Percentiles rank a stretch among this genome's conserved stretches.
phyloP scores from a whole-genome alignment of 2,888 invertebrate genomes.

The Eupithecia subfuscata region DNA sequence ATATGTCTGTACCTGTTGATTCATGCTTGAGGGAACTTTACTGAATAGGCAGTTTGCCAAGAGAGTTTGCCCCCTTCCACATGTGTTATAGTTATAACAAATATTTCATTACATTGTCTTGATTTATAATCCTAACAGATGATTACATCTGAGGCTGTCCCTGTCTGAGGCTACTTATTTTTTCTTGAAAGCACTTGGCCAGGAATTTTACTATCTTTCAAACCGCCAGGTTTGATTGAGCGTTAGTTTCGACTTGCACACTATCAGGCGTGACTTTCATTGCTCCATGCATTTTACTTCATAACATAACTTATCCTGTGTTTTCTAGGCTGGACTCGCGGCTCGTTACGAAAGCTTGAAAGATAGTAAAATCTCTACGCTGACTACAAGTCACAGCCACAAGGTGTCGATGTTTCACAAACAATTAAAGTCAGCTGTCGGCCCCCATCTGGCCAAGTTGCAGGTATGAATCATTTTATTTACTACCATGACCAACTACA shows the following conservation, averaged over 20 bases:
- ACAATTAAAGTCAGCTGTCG: slow-evolving; percentile 93
- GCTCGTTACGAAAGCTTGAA: slow-evolving; percentile 93
- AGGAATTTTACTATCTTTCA: slow-evolving; percentile 86
- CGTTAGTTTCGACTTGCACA: background rate
- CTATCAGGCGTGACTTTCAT: background rate
- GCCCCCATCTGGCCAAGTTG: slow-evolving; percentile 92
- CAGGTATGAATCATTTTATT: slow-evolving; percentile 87
- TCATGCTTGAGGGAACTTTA: background rate
- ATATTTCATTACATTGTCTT: too few species aligned
- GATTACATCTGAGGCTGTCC: background rate
- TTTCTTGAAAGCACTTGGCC: slow-evolving; percentile 72
- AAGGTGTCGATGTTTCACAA: slow-evolving; percentile 98
- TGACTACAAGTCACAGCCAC: slow-evolving; percentile 93
- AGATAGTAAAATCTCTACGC: slow-evolving; percentile 94
- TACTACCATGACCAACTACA: slow-evolving; percentile 46
- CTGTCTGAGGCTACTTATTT: slow-evolving; percentile 55
- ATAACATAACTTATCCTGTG: slow-evolving; percentile 52
- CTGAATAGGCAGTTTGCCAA: background rate
- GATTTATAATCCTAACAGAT: background rate
- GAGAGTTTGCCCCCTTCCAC: background rate
- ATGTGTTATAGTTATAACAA: background rate
- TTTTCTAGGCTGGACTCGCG: slow-evolving; percentile 86
- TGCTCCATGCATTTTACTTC: background rate
- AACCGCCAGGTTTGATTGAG: slow-evolving; percentile 55
- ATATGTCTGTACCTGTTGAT: background rate